Evolutionary conservation across 2,888 invertebrate species (phyloP).

Genomic region (Pteria penguin): DNA sequence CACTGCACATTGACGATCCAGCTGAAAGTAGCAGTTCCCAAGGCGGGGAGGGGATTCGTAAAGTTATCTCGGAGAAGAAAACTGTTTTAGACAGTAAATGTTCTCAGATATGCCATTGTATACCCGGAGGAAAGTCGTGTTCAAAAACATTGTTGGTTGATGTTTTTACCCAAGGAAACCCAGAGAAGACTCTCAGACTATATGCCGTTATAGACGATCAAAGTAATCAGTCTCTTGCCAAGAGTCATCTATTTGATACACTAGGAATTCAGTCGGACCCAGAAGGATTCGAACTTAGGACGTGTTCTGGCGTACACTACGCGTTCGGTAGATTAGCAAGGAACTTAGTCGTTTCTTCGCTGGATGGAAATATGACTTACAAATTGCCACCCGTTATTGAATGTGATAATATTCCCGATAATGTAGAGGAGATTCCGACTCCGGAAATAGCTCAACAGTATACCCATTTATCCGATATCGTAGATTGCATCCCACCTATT

Average conservation of each 20-base stretch:
- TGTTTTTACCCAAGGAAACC: constrained; percentile 11
- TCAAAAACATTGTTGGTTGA: constrained; percentile 25
- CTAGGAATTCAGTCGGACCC: neutral
- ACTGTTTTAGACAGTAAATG: neutral
- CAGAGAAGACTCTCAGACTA: neutral
- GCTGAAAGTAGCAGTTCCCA: constrained; percentile 9
- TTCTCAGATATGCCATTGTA: constrained; percentile 3
- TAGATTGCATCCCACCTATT: constrained; percentile 2
- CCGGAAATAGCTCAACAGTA: neutral
- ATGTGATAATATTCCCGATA: constrained; percentile 14
- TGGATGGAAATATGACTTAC: neutral
- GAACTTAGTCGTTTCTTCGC: neutral
- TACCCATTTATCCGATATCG: constrained; percentile 9
- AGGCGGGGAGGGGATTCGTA: constrained; percentile 19
- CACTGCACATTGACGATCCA: constrained; percentile 8
- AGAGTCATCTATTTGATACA: constrained; percentile 10
- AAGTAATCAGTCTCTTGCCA: constrained; percentile 9
- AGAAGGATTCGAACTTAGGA: neutral
- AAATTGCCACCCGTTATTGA: constrained; percentile 1
- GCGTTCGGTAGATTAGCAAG: neutral
- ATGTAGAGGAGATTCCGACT: neutral
- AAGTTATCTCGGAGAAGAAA: neutral
- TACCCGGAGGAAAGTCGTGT: constrained; percentile 31
- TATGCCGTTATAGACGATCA: constrained; percentile 22
- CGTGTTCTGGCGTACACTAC: constrained; percentile 5